Base-by-base conservation (phyloP, 2,888 invertebrate genomes). In the Zhuqinia jingwanae region DNA sequence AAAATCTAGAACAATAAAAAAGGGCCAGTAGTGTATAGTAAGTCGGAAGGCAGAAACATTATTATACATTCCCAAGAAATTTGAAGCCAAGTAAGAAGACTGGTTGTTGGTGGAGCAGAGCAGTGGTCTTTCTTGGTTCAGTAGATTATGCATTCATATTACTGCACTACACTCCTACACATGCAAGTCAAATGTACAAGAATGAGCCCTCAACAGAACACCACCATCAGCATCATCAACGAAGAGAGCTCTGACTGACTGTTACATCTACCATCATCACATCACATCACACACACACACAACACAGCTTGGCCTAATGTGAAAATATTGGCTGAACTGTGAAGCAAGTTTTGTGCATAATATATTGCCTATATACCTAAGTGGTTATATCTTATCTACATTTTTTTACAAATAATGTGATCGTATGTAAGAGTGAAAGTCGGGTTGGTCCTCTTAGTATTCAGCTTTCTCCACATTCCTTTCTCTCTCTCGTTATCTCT, bases 131-230 rank as follows among this genome's bases (percentile, higher is more conserved):
- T 45, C 8, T 70, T 36, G 47, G 70, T 25, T 47, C 47, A 70
- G 70, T 22, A 47, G 27, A 70, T 70, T 47, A 70, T 70, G 70
- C 45, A 68, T 68, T 68, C 68, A 68, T 68, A 68, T 22, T 50
- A 25, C 70, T 47, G 47, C 70, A 70, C 25, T 50, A 47, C 70
- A 47, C 70, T n/a, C 25, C 45, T 50, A 47, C 70, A 47, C 70
- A 25, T 25, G 25, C 50, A 50, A 50, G 8, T 50, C 50, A 50
- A 13, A 50, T n/a, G 13, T n/a, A 47, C 11, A 45, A 20, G 1
- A 17, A 42, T 42, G 1, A 42, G 11, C 27, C n/a, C 36, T 63
- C 63, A 36, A 8, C 8, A 36, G 36, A 8, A 63, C 15, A 60
- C 60, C 65, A 42, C 36, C 50, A 50, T 10, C n/a, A 8, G 36